Evolutionary conservation across 2,888 invertebrate species (phyloP), one percentile per base, ranked within the genome.

Genomic region (Tupiocoris notatus): DNA sequence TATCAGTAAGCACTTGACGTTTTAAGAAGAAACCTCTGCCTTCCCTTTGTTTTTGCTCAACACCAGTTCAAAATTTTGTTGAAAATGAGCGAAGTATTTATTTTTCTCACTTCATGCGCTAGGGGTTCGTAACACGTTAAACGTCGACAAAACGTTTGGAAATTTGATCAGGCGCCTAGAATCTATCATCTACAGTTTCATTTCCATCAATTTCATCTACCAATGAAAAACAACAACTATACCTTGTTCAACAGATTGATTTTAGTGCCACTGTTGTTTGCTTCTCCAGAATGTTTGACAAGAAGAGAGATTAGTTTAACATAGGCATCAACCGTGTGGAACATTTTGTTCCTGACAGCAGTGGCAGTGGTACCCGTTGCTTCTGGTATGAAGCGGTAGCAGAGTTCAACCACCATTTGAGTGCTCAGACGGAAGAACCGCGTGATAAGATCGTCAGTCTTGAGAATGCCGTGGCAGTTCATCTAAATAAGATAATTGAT

Each of bases 381-480:
- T 80, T 96, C 95, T 3, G 88, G 88, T 9, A 95, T 85, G 71
- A 90, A 89, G 77, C 96, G 89, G 84, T 97, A 97, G 56, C 96
- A 95, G 77, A 95, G 89, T 84, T 98, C 96, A 1, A 98, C 93
- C 84, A 98, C 98, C 88, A 97, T 92, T 84, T 98, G 96, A 0
- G 96, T 96, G 75, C 96, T 96, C 78, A 98, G 89, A 61, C 98
- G 90, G 88, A 99, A 98, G 87, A 99, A 99, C 77, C 98, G 87
- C 0, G 97, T 96, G 79, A 99, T 97, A 82, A 97, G 88, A 83
- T 99, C 98, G 83, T 99, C 99, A 0, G 97, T 96, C 84, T 98
- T 98, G 71, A 98, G 86, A 78, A 99, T 96, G 2, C 99, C 96
- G 81, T 95, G 93, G 82, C 94, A 89, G 84, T 97, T 97, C 96